Conservation (phyloP, 2,797 vertebrate species). For the Sebastolobus altivelis region DNA sequence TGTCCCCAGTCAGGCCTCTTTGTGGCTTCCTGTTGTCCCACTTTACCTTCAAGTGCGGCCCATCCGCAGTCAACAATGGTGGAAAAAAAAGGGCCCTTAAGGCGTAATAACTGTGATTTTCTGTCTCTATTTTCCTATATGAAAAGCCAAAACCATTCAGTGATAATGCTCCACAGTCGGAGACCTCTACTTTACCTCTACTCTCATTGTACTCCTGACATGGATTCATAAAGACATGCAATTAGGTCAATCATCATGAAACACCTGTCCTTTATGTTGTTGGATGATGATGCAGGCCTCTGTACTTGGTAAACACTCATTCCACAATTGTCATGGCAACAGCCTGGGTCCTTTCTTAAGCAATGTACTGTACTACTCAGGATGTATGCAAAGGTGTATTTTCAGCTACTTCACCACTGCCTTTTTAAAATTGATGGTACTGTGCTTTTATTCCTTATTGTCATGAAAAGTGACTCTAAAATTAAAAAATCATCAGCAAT, state of each 20-base stretch:
- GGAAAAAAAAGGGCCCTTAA: neutral
- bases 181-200: neutral
- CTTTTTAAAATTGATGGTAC: conserved; percentile 5
- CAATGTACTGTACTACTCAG: neutral
- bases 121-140: conserved; percentile 1
- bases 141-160: conserved; percentile 5
- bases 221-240: conserved; percentile 8
- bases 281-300: neutral
- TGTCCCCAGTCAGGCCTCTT: neutral
- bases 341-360: neutral
- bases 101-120: conserved; percentile 23
- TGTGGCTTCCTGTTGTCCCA: conserved; percentile 15
- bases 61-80: conserved; percentile 12
- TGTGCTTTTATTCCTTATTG: neutral
- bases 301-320: neutral
- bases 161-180: neutral
- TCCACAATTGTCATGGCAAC: conserved; percentile 21
- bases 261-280: neutral
- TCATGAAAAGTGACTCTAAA: neutral
- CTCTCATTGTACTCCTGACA: neutral
- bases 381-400: neutral
- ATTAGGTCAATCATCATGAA: neutral
- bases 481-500: neutral
- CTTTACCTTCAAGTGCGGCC: conserved; percentile 20
- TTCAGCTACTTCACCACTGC: neutral